Conservation (phyloP, 53 echinoderm and acorn worm genomes). For the Luidia sarsii region DNA sequence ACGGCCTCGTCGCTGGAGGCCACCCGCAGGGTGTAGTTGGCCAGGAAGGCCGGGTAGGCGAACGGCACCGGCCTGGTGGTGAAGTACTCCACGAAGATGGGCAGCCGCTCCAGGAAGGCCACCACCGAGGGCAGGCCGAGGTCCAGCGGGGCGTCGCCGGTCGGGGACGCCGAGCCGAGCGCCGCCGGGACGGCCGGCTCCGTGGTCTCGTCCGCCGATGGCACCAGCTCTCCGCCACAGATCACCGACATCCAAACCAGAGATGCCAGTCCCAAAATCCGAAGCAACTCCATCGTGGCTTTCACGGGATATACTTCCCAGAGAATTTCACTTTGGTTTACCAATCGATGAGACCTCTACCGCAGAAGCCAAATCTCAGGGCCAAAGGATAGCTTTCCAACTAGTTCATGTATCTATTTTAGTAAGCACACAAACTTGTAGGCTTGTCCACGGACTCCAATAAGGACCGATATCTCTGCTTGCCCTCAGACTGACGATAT, state of each 20-base stretch:
- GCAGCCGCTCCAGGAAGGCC: conserved; percentile 31
- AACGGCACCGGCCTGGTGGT: conserved; percentile 40
- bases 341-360: no score
- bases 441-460: no score
- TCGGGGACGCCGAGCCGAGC: neutral
- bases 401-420: no score
- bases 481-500: neutral
- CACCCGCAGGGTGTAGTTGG: conserved; percentile 34
- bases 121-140: conserved; percentile 31
- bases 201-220: conserved; percentile 15
- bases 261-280: neutral
- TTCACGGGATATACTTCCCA: no score
- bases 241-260: neutral
- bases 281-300: conserved; percentile 1
- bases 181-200: conserved; percentile 9
- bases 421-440: no score
- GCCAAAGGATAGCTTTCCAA: no score
- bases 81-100: conserved; percentile 41
- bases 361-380: no score
- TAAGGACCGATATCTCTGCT: conserved; percentile 3
- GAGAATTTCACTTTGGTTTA: no score
- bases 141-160: conserved; percentile 27
- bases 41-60: conserved; percentile 33
- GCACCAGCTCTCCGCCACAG: no score
- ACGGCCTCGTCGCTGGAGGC: conserved; percentile 23